Evolutionary conservation across 1,140 invertebrate species (phyloP).

Genomic region (honey bee (Apis mellifera)): DNA sequence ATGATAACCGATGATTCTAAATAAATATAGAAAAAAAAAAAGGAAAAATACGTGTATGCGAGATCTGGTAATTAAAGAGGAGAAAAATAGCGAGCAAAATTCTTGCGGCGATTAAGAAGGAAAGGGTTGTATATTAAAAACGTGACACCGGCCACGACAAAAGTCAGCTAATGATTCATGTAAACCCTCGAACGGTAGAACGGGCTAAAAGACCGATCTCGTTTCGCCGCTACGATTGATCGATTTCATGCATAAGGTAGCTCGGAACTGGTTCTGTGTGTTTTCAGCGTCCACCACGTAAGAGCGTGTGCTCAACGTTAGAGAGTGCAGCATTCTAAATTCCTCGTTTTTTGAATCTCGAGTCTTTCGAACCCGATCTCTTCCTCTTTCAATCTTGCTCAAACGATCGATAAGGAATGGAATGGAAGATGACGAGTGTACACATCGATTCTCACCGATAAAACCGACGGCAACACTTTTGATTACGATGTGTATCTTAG

Average conservation of each 20-base stretch:
- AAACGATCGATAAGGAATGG: not conserved
- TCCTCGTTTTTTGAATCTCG: slow-evolving; percentile 25
- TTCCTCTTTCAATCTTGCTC: slow-evolving; percentile 17
- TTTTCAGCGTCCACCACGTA: slow-evolving; percentile 5
- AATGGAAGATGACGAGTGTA: not conserved
- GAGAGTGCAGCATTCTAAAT: slow-evolving; percentile 16
- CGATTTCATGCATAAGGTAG: slow-evolving; percentile 45
- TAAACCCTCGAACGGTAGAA: slow-evolving; percentile 25
- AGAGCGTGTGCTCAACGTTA: not conserved
- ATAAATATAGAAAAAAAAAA: not conserved
- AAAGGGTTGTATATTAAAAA: slow-evolving; percentile 28
- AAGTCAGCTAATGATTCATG: slow-evolving; percentile 41
- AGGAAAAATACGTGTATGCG: not conserved
- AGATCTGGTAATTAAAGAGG: not conserved
- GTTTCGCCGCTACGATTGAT: slow-evolving; percentile 46
- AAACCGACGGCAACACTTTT: not conserved
- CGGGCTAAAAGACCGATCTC: slow-evolving; percentile 41
- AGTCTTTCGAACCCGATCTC: slow-evolving; percentile 21
- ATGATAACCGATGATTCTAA: not conserved
- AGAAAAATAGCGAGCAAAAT: slow-evolving; percentile 14
- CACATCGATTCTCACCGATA: not conserved
- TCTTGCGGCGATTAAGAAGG: slow-evolving; percentile 26
- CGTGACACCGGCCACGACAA: slow-evolving; percentile 34
- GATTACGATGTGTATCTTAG: not conserved
- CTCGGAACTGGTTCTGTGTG: slow-evolving; percentile 35